Evolutionary conservation across 2,113 vertebrate species (phyloP).

Genomic region (Pomatostomus ruficeps): DNA sequence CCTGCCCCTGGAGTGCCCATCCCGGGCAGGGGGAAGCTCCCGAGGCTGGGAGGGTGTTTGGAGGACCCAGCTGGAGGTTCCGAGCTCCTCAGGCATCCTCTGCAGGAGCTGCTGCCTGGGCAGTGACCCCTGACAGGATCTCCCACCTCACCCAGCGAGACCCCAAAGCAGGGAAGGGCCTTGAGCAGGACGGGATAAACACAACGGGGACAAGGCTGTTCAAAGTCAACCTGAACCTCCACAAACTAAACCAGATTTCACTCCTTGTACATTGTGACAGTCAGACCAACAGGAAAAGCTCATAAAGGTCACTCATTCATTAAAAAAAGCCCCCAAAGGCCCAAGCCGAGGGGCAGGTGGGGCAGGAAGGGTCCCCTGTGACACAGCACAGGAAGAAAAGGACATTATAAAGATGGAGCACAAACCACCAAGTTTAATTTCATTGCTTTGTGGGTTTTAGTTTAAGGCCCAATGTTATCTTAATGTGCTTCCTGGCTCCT

Average conservation of each 20-base stretch:
- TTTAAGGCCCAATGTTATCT: constrained; percentile 51
- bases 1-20: fast-evolving
- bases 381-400: neutral
- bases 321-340: neutral
- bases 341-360: fast-evolving
- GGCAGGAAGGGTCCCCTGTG: neutral
- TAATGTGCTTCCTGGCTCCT: constrained; percentile 41
- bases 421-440: neutral
- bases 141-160: fast-evolving
- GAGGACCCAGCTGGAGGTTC: neutral
- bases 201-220: neutral
- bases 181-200: neutral
- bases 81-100: neutral
- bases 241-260: neutral
- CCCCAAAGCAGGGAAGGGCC: neutral
- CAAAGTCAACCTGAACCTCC: neutral
- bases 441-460: constrained; percentile 26
- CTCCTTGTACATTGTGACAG: fast-evolving
- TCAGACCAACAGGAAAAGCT: neutral
- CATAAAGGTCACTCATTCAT: neutral
- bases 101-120: neutral
- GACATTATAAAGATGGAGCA: neutral
- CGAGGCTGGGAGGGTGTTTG: neutral
- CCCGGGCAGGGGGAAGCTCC: neutral
- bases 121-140: fast-evolving